Evolutionary conservation across 2,888 invertebrate genomes (phyloP).

Genomic region (Drosophila mercatorum): DNA sequence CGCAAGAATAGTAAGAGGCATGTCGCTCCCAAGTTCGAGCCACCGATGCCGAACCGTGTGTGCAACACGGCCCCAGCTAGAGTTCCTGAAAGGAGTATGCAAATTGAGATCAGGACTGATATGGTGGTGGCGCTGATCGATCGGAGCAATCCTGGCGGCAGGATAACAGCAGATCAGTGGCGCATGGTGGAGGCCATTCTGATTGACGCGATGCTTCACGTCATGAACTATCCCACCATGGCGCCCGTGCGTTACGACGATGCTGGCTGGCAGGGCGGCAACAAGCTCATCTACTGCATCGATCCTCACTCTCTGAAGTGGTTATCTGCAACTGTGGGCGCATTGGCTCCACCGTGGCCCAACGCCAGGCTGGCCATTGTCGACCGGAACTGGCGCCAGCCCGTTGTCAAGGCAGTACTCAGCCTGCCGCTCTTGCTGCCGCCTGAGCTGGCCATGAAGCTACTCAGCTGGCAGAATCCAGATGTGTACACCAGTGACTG

Average conservation of each 20-base stretch:
- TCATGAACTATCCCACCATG: not conserved
- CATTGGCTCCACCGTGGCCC: not conserved
- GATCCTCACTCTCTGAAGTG: not conserved
- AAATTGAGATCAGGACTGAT: too few species aligned
- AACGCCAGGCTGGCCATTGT: not conserved
- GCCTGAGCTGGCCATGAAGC: not conserved
- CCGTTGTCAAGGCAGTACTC: not conserved
- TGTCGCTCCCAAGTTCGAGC: too few species aligned
- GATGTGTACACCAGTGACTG: not conserved
- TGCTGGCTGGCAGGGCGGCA: not conserved
- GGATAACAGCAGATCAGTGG: not conserved
- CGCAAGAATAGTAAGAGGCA: too few species aligned
- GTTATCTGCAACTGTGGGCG: not conserved
- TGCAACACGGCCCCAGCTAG: too few species aligned
- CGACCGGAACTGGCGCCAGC: not conserved
- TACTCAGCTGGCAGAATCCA: not conserved
- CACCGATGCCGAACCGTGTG: accelerated
- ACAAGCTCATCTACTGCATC: not conserved
- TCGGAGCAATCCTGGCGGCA: not conserved
- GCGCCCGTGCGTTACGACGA: not conserved
- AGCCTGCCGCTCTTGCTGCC: accelerated
- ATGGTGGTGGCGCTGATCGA: not conserved
- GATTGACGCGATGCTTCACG: not conserved
- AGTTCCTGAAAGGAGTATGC: too few species aligned
- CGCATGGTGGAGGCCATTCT: not conserved